Evolutionary conservation across 2,797 vertebrate genomes (phyloP), one percentile per base, ranked within the genome.

Genomic region (Lacerta bilineata): DNA sequence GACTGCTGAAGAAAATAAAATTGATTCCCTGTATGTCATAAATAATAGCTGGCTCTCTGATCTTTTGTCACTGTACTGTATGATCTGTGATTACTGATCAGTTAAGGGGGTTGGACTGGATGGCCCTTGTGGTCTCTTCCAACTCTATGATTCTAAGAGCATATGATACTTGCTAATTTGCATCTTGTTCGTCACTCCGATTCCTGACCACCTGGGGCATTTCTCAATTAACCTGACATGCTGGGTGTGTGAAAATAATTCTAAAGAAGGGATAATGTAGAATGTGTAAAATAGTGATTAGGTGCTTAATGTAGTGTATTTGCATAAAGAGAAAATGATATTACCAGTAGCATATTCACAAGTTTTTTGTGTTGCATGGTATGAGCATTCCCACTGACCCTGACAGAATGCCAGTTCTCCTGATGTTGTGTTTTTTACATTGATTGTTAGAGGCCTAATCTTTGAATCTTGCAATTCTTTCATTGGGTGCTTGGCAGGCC

Each of bases 221-320:
- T 91, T 89, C 80, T 88, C 84, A 87, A 91, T 92, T 95, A 86
- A 88, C 43, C 93, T 87, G 55, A 68, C 87, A 83, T 92, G 89
- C 94, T 93, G 78, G n/a, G 17, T 93, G 79, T 95, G 55, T 91
- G 59, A 92, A 89, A 93, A 84, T 83, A 91, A 78, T 0, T 66
- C 88, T 77, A 92, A 50, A 89, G 91, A 89, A 94, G 89, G 87
- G 86, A 80, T 84, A 83, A 41, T 20, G 13, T 81, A 46, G 64
- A 88, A 91, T 90, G 8, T 85, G 90, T 88, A 81, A 91, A 91
- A 86, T 90, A 85, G 66, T 11, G 5, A 88, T 78, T 66, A 43
- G 71, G 83, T 11, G 91, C 88, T 74, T 74, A 74, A 36, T 74
- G 33, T 86, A 66, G 8, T 87, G 69, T 83, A 82, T 87, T n/a